phyloP scores from a whole-genome alignment of 2,888 invertebrate species.

The Coelopa pilipes region DNA sequence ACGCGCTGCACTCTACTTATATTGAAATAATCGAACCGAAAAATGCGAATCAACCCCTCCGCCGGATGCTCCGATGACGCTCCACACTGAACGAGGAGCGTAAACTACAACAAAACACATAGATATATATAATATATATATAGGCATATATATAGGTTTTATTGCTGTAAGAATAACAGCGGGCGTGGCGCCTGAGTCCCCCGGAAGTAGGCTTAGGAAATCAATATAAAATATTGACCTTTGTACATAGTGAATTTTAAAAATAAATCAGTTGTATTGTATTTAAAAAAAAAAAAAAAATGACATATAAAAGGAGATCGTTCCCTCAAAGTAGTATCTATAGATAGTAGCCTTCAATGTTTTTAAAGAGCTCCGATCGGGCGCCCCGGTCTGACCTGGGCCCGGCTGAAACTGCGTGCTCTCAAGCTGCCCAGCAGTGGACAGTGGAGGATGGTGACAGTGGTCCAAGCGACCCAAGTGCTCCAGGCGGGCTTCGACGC shows the following conservation, averaged over 20 bases:
- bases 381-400: too few relatives aligned
- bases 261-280: conserved; percentile 1
- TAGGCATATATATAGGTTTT: not conserved
- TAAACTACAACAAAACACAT: conserved; percentile 45
- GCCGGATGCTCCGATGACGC: not conserved
- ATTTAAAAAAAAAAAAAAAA: conserved; percentile 5
- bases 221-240: conserved; percentile 36
- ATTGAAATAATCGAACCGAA: conserved; percentile 21
- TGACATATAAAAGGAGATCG: not conserved
- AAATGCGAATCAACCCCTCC: not conserved
- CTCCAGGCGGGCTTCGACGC: too few relatives aligned
- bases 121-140: not conserved
- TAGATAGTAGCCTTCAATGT: conserved; percentile 28
- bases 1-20: conserved; percentile 28
- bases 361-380: not conserved
- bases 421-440: too few relatives aligned
- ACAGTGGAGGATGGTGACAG: too few relatives aligned
- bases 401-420: too few relatives aligned
- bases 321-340: too few relatives aligned
- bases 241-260: conserved; percentile 29
- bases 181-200: not conserved
- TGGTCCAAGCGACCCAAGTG: too few relatives aligned
- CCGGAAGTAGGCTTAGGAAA: not conserved
- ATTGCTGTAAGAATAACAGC: conserved; percentile 4
- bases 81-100: conserved; percentile 42